These are phyloP conservation scores for Globodera ellingtonae DNA, from an alignment of 1,140 invertebrate genomes.

Conservation along the genomic window DNA sequence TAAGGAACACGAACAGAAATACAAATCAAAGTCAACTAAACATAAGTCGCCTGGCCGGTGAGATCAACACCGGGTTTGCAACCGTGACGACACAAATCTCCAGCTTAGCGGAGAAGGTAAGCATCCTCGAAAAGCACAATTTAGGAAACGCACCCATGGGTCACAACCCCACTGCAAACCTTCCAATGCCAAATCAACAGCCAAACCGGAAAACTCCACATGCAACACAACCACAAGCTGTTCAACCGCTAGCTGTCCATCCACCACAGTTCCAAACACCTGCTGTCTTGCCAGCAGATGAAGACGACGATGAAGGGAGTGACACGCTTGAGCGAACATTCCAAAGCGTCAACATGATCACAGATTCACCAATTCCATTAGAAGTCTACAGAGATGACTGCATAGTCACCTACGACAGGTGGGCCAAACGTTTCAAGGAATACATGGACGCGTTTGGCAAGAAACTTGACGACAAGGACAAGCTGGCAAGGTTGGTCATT, in stretches of 20 bases:
- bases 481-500: background rate
- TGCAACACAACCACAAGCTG: background rate
- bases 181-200: background rate
- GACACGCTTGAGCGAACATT: background rate
- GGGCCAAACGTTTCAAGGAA: constrained; percentile 5
- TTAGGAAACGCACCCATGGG: too few species aligned
- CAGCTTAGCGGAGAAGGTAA: background rate
- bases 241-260: background rate
- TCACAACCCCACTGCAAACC: background rate
- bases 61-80: background rate
- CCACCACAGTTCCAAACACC: too few species aligned
- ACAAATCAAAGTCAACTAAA: background rate
- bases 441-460: background rate
- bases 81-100: background rate
- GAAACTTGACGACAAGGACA: background rate
- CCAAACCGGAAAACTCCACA: background rate
- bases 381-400: constrained; percentile 12
- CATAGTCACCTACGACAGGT: background rate
- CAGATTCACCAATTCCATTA: background rate
- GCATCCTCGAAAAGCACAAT: background rate
- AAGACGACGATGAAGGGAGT: background rate
- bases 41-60: background rate
- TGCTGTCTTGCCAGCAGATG: background rate
- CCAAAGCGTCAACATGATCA: background rate
- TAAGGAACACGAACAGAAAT: background rate